Conservation (phyloP, 1,140 invertebrate genomes). For the Macrosteles quadrilineatus region DNA sequence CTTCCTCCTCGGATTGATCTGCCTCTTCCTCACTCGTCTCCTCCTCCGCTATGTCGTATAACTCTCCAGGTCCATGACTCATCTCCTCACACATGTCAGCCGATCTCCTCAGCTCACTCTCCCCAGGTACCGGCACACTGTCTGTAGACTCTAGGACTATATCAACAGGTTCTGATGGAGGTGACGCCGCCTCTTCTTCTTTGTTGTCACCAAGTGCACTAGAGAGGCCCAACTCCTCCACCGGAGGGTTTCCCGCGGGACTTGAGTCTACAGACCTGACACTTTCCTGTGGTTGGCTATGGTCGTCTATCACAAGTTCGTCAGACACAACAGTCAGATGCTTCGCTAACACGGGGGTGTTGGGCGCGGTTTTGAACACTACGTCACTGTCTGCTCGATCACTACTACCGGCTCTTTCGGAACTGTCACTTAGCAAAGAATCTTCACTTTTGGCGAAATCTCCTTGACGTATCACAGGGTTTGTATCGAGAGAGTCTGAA, state of each 20-base stretch:
- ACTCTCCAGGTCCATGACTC: conserved; percentile 3
- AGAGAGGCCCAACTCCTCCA: background rate
- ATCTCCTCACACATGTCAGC: conserved; percentile 8
- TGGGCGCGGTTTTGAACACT: conserved; percentile 28
- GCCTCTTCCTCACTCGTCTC: conserved; percentile 11
- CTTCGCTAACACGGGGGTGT: conserved; percentile 22
- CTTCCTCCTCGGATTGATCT: conserved; percentile 6
- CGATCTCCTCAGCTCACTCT: background rate
- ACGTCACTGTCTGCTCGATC: conserved; percentile 18
- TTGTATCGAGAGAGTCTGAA: background rate
- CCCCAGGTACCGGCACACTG: background rate
- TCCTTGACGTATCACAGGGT: background rate
- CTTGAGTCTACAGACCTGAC: background rate
- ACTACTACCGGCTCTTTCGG: background rate
- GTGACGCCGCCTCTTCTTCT: background rate
- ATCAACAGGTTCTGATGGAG: too few relatives aligned
- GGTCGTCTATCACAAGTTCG: background rate
- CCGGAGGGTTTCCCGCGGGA: background rate
- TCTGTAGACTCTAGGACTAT: background rate
- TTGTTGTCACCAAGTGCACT: background rate
- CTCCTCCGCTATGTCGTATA: conserved; percentile 27
- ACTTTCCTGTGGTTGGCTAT: background rate
- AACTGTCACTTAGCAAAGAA: background rate
- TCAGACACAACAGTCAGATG: conserved; percentile 11
- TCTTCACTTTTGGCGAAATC: background rate